Evolutionary conservation across 2,888 invertebrate species (phyloP), one percentile per base, ranked within the genome.

Genomic region (Scrobipalpa atriplicella): DNA sequence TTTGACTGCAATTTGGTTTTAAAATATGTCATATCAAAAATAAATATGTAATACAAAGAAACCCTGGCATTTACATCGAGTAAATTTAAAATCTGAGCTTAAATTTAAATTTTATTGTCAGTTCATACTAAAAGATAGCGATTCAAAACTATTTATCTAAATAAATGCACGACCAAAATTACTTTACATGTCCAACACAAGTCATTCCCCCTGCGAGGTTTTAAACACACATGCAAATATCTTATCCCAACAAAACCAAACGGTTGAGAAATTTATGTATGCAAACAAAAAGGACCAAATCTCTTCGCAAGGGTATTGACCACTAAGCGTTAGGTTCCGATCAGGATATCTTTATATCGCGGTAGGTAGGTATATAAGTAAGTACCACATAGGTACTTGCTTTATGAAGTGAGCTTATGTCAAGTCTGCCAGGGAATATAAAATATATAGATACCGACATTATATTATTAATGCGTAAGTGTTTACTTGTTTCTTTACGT

Each of bases 231-330:
- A 60, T 61, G 64, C 64, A 51, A 66, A 63, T 60, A 60, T 52
- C n/a, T 67, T 60, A 51, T 60, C 38, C 52, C 51, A 64, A 60
- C 39, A 67, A 64, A 66, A 62, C 29, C 18, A 58, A 41, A 8
- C 66, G 51, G 16, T 36, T 41, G 21, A 39, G 56, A 41, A 43
- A 58, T 36, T n/a, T 8, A 58, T 58, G 56, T 19, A 21, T 41
- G 58, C 56, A 65, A 65, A 61, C 36, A 64, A 64, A 64, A 67
- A 61, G 29, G 38, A 39, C 16, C 10, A 54, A 61, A 47, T 54
- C 61, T 67, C 41, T 67, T 52, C 9, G 29, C 54, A 36, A 54
- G 64, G 67, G 67, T 65, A 67, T 62, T 67, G 65, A 67, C 67
- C 64, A 63, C 36, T 39, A 39, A 60, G 39, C 38, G 60, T 58